Evolutionary conservation across 2,888 invertebrate genomes (phyloP).

Genomic region (Drosophila gaucha): DNA sequence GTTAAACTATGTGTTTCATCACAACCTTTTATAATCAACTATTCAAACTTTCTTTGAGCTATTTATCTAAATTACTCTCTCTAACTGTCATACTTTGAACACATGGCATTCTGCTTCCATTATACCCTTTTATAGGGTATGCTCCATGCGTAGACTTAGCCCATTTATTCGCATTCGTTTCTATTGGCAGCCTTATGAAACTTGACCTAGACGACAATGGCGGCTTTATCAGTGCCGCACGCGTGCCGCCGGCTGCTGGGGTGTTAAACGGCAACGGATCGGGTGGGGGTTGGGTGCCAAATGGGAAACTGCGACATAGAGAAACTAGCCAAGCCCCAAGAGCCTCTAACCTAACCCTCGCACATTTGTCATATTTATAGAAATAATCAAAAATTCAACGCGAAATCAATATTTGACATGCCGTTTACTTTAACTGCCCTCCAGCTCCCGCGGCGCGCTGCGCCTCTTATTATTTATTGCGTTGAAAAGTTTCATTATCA

Average conservation of each 20-base stretch:
- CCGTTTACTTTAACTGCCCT: constrained; percentile 52
- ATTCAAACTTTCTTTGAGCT: no score
- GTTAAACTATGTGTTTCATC: no score
- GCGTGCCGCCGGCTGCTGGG: constrained; percentile 50
- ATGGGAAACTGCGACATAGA: not conserved
- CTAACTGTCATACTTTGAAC: no score
- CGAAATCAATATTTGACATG: constrained; percentile 74
- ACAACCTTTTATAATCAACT: no score
- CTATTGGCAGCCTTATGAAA: constrained; percentile 20
- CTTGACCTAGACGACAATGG: constrained; percentile 68
- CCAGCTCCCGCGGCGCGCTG: not conserved
- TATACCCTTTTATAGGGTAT: constrained; percentile 8
- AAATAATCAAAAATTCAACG: constrained; percentile 76
- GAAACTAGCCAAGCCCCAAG: constrained; percentile 19
- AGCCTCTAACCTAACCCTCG: not conserved
- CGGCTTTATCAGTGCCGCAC: constrained; percentile 66
- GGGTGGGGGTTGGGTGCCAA: not conserved
- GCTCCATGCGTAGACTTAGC: constrained; percentile 1
- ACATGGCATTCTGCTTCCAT: no score
- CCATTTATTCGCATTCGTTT: constrained; percentile 4
- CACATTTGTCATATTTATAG: constrained; percentile 61
- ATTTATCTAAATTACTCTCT: no score
- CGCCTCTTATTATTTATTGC: constrained; percentile 69
- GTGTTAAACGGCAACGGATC: constrained; percentile 19
- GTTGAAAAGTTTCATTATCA: constrained; percentile 78